These are phyloP conservation scores for Oncorhynchus nerka DNA, from an alignment of 2,113 vertebrate species.

Conservation along the genomic window DNA sequence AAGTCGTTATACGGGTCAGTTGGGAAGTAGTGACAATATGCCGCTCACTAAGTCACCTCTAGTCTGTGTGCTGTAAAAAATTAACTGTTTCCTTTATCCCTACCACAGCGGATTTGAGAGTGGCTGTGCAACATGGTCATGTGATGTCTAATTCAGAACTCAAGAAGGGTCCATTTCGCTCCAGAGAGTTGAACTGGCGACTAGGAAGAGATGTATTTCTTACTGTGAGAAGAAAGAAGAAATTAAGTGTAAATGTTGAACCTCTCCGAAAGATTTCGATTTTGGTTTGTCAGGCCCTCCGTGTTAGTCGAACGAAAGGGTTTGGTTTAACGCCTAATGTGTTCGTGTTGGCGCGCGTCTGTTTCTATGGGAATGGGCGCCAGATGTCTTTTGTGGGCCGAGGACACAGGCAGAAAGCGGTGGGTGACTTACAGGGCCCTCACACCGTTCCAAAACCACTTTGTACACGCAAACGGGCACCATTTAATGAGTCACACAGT, in stretches of 20 bases:
- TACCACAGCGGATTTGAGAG: slow-evolving; percentile 67
- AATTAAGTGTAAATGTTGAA: slow-evolving; percentile 60
- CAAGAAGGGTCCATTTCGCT: slow-evolving; percentile 66
- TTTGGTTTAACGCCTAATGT: slow-evolving; percentile 64
- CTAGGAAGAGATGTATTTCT: slow-evolving; percentile 48
- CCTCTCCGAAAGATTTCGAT: slow-evolving; percentile 56
- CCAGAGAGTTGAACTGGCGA: slow-evolving; percentile 43
- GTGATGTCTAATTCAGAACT: slow-evolving; percentile 63
- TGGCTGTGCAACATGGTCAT: slow-evolving; percentile 52
- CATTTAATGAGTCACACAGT: slow-evolving; percentile 72
- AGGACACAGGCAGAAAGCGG: slow-evolving; percentile 45
- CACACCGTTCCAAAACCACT: slow-evolving; percentile 52
- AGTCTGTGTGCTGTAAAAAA: slow-evolving; percentile 65
- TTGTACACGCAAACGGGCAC: slow-evolving; percentile 63
- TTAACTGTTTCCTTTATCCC: slow-evolving; percentile 60
- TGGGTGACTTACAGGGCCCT: slow-evolving; percentile 45
- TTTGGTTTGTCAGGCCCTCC: slow-evolving; percentile 60
- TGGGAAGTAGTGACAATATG: slow-evolving; percentile 58
- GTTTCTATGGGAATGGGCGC: slow-evolving; percentile 60
- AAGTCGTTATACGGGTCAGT: slow-evolving; percentile 39
- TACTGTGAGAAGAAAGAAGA: slow-evolving; percentile 32
- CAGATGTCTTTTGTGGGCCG: slow-evolving; percentile 66
- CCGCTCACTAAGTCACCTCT: slow-evolving; percentile 62
- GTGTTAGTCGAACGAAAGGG: slow-evolving; percentile 59
- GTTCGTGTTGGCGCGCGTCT: slow-evolving; percentile 61